A percentile compares a stretch with the other conserved stretches of the same genome.
Conservation (phyloP, 2,888 invertebrate species). For the Diaperis boleti region DNA sequence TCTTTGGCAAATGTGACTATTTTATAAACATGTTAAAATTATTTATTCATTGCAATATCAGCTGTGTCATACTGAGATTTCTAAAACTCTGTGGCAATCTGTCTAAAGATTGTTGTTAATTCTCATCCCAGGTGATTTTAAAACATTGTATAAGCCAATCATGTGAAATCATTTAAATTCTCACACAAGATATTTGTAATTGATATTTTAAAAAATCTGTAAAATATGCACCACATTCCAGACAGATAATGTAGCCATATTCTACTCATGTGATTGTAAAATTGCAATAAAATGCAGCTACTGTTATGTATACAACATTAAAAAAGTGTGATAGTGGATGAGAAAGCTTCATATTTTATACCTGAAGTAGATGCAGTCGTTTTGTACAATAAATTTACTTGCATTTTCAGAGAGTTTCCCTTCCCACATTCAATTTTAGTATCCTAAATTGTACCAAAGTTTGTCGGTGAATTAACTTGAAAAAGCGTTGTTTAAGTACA, state of each 20-base stretch:
- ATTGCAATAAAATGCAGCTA: conserved; percentile 28
- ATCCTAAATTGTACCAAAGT: no score
- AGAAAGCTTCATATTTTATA: conserved; percentile 21
- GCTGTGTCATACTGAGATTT: conserved; percentile 20
- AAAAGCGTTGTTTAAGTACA: no score
- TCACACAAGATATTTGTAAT: no score
- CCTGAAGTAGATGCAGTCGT: conserved; percentile 15
- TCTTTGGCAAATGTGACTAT: conserved; percentile 1
- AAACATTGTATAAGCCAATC: no score
- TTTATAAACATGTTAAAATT: conserved; percentile 14
- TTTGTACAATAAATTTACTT: conserved; percentile 38
- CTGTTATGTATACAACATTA: no score
- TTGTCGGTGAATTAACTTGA: no score
- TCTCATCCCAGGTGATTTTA: no score
- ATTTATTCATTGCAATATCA: conserved; percentile 1
- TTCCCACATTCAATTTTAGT: background rate
- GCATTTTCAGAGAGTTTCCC: conserved; percentile 19
- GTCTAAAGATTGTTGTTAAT: no score
- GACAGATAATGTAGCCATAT: background rate
- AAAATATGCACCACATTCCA: conserved; percentile 14
- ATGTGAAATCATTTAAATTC: no score
- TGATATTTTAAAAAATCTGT: no score
- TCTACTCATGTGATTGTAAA: conserved; percentile 28
- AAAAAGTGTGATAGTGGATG: conserved; percentile 5
- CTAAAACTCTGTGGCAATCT: background rate